These are phyloP conservation scores for Crossoptilon crossoptilon DNA, from an alignment of 2,797 vertebrate species.

Conservation along the genomic window DNA sequence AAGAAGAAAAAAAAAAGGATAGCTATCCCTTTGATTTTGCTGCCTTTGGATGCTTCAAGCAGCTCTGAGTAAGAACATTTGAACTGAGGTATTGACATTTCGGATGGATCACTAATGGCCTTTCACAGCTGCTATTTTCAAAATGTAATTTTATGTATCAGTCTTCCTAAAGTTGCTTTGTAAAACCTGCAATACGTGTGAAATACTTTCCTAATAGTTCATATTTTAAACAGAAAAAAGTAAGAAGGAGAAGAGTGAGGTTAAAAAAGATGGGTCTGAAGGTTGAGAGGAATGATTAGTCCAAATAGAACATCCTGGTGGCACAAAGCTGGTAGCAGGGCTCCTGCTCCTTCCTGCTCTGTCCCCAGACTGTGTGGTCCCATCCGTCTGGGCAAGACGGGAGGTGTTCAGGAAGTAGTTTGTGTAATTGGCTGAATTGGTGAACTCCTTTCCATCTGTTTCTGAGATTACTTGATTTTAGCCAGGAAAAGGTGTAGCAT, in stretches of 20 bases:
- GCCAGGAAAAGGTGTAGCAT: background rate
- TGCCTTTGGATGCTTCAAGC: background rate
- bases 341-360: background rate
- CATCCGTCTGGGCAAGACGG: background rate
- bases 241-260: background rate
- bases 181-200: rapidly evolving
- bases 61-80: background rate
- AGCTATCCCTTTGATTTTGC: constrained; percentile 35
- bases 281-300: background rate
- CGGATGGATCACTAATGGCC: background rate
- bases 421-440: background rate
- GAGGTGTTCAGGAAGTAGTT: background rate
- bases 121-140: background rate
- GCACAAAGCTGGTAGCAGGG: background rate
- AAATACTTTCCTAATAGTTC: background rate
- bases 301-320: background rate
- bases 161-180: background rate
- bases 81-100: constrained; percentile 8
- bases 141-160: background rate
- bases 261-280: background rate
- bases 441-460: background rate
- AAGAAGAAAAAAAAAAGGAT: background rate
- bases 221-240: background rate
- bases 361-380: background rate
- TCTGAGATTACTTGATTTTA: background rate